Evolutionary conservation across 2,888 invertebrate species (phyloP).

Genomic region (Helicoverpa assulta): DNA sequence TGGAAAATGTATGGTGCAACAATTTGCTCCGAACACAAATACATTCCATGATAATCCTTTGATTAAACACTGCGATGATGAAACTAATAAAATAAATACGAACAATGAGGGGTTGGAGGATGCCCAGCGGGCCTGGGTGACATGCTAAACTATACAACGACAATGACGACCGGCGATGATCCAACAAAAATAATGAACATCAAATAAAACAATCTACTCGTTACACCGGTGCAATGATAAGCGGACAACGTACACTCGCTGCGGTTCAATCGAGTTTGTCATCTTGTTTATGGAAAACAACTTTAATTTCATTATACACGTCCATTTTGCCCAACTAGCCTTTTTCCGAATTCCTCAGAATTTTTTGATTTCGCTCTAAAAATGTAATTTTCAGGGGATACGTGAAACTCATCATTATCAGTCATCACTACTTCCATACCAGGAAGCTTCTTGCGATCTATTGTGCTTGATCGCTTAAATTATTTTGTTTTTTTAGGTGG

Average conservation of each 20-base stretch:
- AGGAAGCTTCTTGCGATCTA: not conserved
- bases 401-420: not conserved
- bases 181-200: conserved; percentile 83
- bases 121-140: conserved; percentile 89
- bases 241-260: conserved; percentile 77
- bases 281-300: not conserved
- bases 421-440: not conserved
- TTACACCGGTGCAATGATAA: conserved; percentile 88
- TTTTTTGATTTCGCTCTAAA: not conserved
- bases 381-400: too few species aligned
- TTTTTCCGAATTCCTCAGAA: not conserved
- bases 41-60: conserved; percentile 75
- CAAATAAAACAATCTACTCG: conserved; percentile 83
- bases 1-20: conserved; percentile 81
- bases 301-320: not conserved
- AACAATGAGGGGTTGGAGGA: conserved; percentile 91
- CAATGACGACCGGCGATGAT: conserved; percentile 81
- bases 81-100: conserved; percentile 84
- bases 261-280: conserved; percentile 80
- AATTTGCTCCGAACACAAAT: conserved; percentile 73
- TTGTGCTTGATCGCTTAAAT: too few species aligned
- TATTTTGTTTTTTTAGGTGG: too few species aligned
- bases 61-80: conserved; percentile 78
- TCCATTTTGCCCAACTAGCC: conserved; percentile 17
- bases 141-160: conserved; percentile 85